phyloP scores from a whole-genome alignment of 2,113 vertebrate genomes.

The Romanogobio albipinnatus region DNA sequence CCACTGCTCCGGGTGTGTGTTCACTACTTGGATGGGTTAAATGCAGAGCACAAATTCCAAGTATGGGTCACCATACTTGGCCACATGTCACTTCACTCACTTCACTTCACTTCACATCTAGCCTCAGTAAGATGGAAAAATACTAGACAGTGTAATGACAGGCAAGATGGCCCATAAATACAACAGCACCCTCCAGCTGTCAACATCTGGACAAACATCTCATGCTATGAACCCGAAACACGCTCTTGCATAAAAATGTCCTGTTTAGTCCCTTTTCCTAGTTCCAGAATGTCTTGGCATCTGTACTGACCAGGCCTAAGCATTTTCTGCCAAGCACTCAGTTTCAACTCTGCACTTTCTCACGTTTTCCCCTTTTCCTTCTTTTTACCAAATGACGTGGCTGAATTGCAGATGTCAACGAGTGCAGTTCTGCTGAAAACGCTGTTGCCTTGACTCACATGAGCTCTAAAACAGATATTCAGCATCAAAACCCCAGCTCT shows the following conservation, averaged over 20 bases:
- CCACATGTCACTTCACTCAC: no score
- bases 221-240: slow-evolving; percentile 32
- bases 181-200: slow-evolving; percentile 44
- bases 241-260: slow-evolving; percentile 20
- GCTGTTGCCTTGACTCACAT: not conserved
- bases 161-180: slow-evolving; percentile 40
- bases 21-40: no score
- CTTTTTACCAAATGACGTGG: slow-evolving; percentile 54
- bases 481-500: not conserved
- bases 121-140: slow-evolving; percentile 32
- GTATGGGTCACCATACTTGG: no score
- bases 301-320: slow-evolving; percentile 39
- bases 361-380: slow-evolving; percentile 44
- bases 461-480: not conserved
- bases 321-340: slow-evolving; percentile 43
- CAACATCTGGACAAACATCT: slow-evolving; percentile 61
- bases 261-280: slow-evolving; percentile 18
- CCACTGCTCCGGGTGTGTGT: no score
- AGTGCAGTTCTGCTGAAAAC: slow-evolving; percentile 46
- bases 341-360: slow-evolving; percentile 67
- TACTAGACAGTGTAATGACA: slow-evolving; percentile 19
- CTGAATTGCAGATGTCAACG: slow-evolving; percentile 60
- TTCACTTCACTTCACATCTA: no score
- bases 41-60: no score
- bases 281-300: slow-evolving; percentile 39